These are phyloP conservation scores for Epinephelus coioides DNA, from an alignment of 2,797 vertebrate genomes.

Conservation along the genomic window DNA sequence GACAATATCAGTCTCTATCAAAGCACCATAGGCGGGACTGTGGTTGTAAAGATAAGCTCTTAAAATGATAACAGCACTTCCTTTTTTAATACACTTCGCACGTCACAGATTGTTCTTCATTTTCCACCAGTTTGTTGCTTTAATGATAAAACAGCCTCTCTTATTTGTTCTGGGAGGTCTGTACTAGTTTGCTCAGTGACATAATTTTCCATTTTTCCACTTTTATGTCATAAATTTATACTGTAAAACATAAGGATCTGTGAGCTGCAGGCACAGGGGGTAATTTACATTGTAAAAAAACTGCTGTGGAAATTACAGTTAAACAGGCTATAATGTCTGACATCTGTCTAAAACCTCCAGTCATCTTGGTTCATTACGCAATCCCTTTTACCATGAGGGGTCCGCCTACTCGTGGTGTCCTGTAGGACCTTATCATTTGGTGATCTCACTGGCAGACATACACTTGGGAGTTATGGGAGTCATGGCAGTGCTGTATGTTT, in stretches of 20 bases:
- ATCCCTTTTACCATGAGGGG: not conserved
- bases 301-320: not conserved
- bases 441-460: not conserved
- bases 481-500: conserved; percentile 8
- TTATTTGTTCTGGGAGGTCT: not conserved
- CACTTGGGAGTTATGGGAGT: not conserved
- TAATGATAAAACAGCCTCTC: not conserved
- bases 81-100: not conserved
- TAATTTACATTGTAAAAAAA: not conserved
- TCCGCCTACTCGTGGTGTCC: not conserved
- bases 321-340: conserved; percentile 1
- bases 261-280: not conserved
- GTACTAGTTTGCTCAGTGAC: not conserved
- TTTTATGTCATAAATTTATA: not conserved
- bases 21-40: conserved; percentile 30
- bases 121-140: not conserved
- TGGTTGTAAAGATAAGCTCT: conserved; percentile 34
- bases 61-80: not conserved
- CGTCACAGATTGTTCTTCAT: not conserved
- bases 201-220: not conserved
- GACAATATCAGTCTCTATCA: not conserved
- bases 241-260: not conserved
- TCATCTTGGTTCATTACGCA: not conserved
- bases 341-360: conserved; percentile 16
- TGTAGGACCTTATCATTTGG: conserved; percentile 4